A percentile compares a stretch with the other conserved stretches of the same genome.
These are phyloP conservation scores for Leptocoma aspasia DNA, from an alignment of 2,113 vertebrate species.

Conservation along the genomic window DNA sequence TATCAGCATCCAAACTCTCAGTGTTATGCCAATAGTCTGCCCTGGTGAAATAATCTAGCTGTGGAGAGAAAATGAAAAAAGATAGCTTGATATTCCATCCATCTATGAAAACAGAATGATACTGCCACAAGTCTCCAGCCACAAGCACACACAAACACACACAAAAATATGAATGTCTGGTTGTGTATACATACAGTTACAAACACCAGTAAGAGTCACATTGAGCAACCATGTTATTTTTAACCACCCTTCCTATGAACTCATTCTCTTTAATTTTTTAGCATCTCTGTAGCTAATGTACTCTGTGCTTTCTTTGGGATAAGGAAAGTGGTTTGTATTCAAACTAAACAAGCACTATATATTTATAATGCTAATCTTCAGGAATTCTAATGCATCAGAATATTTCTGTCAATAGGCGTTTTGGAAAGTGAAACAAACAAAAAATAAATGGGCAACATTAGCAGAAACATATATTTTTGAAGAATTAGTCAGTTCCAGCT, in stretches of 20 bases:
- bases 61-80: conserved; percentile 5
- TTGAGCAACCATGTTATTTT: neutral
- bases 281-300: neutral
- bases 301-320: neutral
- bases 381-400: neutral
- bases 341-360: neutral
- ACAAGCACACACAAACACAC: neutral
- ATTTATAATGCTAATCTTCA: neutral
- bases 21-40: conserved; percentile 19
- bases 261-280: neutral
- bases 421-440: neutral
- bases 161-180: neutral
- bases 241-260: neutral
- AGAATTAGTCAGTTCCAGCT: conserved; percentile 33
- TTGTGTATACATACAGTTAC: neutral
- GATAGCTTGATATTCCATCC: neutral
- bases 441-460: neutral
- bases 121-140: neutral
- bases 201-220: neutral
- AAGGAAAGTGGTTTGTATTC: neutral
- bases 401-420: neutral
- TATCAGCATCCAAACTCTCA: conserved; percentile 32
- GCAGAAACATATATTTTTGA: conserved; percentile 6
- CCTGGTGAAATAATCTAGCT: conserved; percentile 18
- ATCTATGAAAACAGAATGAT: neutral